These are phyloP conservation scores for Anguilla anguilla DNA, from an alignment of 2,797 vertebrate species.

Conservation along the genomic window DNA sequence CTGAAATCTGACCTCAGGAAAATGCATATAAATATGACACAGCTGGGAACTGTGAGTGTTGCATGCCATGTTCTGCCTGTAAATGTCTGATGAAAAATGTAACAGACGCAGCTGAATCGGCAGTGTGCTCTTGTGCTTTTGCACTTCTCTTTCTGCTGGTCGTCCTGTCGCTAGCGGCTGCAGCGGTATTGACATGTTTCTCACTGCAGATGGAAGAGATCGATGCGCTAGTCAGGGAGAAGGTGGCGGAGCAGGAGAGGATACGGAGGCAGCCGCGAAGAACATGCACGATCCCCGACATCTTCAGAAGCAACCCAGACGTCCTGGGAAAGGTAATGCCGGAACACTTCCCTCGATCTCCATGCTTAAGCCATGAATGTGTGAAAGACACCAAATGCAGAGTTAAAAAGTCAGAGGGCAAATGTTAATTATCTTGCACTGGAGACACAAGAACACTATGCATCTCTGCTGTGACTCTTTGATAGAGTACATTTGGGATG, in stretches of 20 bases:
- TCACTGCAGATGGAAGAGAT: conserved; percentile 70
- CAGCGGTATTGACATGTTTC: neutral
- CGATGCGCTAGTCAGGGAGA: conserved; percentile 67
- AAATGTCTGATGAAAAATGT: neutral
- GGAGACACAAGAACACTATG: neutral
- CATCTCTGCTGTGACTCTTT: neutral
- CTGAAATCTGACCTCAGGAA: conserved; percentile 66
- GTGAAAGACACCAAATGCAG: neutral
- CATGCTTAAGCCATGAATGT: neutral
- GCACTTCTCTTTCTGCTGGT: neutral
- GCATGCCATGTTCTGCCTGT: neutral
- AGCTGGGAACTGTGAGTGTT: conserved; percentile 64
- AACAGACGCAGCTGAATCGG: neutral
- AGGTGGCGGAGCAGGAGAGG: conserved; percentile 57
- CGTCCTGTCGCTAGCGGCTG: neutral
- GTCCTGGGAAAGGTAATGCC: conserved; percentile 85
- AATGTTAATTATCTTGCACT: neutral
- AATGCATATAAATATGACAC: conserved; percentile 63
- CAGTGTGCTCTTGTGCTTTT: neutral
- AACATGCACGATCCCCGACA: conserved; percentile 71
- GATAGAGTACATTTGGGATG: neutral
- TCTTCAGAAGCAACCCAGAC: conserved; percentile 71
- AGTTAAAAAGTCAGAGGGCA: neutral
- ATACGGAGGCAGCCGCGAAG: conserved; percentile 70
- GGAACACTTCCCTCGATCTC: neutral